phyloP scores from a whole-genome alignment of 2,797 vertebrate species.

The Zalophus californianus region DNA sequence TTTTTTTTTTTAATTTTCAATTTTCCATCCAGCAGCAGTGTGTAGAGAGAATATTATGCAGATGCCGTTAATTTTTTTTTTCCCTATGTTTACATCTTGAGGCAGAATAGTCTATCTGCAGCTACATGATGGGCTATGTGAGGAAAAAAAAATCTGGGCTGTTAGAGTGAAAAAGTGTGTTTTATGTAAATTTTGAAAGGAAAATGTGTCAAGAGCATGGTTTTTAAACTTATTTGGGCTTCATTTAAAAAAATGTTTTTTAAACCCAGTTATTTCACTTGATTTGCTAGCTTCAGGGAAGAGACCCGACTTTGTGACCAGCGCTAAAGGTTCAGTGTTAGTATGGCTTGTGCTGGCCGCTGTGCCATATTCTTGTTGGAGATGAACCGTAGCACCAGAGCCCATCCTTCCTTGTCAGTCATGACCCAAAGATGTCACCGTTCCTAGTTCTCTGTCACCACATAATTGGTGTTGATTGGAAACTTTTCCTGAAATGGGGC shows the following conservation, averaged over 20 bases:
- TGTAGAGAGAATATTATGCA: slow-evolving; percentile 87
- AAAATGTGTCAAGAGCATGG: slow-evolving; percentile 82
- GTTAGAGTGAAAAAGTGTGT: slow-evolving; percentile 83
- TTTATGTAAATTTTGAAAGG: slow-evolving; percentile 85
- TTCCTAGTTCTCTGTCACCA: slow-evolving; percentile 86
- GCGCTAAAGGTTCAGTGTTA: slow-evolving; percentile 89
- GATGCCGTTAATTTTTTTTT: slow-evolving; percentile 83
- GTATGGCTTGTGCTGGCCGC: slow-evolving; percentile 89
- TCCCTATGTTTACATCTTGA: slow-evolving; percentile 84
- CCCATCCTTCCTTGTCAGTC: slow-evolving; percentile 86
- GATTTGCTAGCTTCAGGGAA: slow-evolving; percentile 87
- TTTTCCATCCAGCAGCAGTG: slow-evolving; percentile 87
- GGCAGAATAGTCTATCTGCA: slow-evolving; percentile 82
- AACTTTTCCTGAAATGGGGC: slow-evolving; percentile 87
- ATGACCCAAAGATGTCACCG: slow-evolving; percentile 87
- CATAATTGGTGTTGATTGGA: slow-evolving; percentile 87
- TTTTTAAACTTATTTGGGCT: slow-evolving; percentile 83
- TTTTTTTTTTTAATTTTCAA: slow-evolving; percentile 82
- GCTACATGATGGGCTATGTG: slow-evolving; percentile 78
- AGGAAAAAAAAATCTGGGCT: slow-evolving; percentile 77
- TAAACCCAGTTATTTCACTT: slow-evolving; percentile 84
- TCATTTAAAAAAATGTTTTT: slow-evolving; percentile 82
- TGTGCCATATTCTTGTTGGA: slow-evolving; percentile 89
- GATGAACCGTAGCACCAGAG: slow-evolving; percentile 89
- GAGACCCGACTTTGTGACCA: slow-evolving; percentile 87